These are phyloP conservation scores for Caenorhabditis panamensis DNA, from an alignment of 2,888 invertebrate species.

Conservation along the genomic window DNA sequence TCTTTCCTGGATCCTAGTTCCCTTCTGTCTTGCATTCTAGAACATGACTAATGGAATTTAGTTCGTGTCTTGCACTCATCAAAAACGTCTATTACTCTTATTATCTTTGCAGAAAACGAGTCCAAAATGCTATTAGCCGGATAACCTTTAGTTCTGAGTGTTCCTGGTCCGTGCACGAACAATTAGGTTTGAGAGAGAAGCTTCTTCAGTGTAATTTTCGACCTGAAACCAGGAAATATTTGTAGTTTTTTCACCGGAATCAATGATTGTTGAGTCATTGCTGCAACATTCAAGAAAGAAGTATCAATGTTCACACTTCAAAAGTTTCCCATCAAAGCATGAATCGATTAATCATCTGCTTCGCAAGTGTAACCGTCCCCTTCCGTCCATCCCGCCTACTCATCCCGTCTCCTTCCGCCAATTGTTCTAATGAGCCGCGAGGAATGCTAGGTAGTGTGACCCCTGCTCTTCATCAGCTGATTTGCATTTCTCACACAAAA, in stretches of 20 bases:
- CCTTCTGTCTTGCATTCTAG: background rate
- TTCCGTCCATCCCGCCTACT: background rate
- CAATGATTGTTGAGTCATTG: too few species aligned
- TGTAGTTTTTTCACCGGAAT: too few species aligned
- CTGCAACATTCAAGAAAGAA: background rate
- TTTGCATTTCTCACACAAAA: conserved; percentile 40
- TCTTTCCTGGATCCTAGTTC: background rate
- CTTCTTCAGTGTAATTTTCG: conserved; percentile 14
- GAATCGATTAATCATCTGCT: background rate
- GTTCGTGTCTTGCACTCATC: conserved; percentile 14
- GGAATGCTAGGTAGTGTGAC: conserved; percentile 27
- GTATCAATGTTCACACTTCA: background rate
- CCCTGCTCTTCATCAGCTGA: conserved; percentile 42
- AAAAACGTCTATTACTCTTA: conserved; percentile 8
- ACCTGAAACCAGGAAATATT: background rate
- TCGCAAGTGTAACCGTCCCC: background rate
- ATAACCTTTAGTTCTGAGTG: conserved; percentile 36
- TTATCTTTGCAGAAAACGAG: conserved; percentile 15
- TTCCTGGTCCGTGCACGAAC: conserved; percentile 11
- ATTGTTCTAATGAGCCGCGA: conserved; percentile 33
- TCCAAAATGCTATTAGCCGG: conserved; percentile 17
- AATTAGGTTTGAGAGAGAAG: background rate
- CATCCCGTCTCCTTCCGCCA: conserved; percentile 24
- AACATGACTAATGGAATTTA: background rate
- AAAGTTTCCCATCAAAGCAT: background rate